Conservation (phyloP, 2,797 vertebrate species). For the Pachyuromys duprasi region DNA sequence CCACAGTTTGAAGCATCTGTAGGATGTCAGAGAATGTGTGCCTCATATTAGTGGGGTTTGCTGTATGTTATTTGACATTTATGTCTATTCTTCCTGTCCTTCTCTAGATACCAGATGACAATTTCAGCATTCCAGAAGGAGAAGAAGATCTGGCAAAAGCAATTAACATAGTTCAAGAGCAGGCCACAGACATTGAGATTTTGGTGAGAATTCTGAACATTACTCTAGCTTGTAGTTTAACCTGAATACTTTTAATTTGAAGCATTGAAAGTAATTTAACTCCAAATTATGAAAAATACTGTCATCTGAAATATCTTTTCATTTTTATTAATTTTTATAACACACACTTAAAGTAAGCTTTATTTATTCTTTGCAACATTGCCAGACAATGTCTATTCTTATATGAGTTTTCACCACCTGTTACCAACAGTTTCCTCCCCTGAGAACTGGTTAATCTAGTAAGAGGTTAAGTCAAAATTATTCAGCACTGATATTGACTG, state of each 20-base stretch:
- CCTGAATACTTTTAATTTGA: neutral
- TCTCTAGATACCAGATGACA: constrained; percentile 87
- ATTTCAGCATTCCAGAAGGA: constrained; percentile 86
- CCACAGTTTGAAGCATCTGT: neutral
- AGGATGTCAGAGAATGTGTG: neutral
- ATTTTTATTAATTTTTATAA: neutral
- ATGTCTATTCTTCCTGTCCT: neutral
- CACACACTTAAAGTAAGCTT: neutral
- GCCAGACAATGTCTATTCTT: neutral
- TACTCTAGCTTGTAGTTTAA: neutral
- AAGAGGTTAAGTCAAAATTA: neutral
- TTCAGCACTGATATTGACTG: neutral
- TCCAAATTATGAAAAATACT: neutral
- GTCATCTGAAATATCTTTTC: neutral
- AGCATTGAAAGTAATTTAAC: constrained; percentile 20
- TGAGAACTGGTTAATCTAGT: constrained; percentile 11
- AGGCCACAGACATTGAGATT: constrained; percentile 81
- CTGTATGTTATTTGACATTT: neutral
- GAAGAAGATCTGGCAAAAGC: constrained; percentile 90
- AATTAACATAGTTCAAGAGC: constrained; percentile 84
- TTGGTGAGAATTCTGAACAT: constrained; percentile 81
- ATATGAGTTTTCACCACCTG: neutral
- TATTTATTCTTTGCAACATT: constrained; percentile 20
- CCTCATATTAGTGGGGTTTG: neutral
- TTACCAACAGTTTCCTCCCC: neutral